These are phyloP conservation scores for Lucifuga dentata DNA, from an alignment of 2,113 vertebrate genomes.

Conservation along the genomic window DNA sequence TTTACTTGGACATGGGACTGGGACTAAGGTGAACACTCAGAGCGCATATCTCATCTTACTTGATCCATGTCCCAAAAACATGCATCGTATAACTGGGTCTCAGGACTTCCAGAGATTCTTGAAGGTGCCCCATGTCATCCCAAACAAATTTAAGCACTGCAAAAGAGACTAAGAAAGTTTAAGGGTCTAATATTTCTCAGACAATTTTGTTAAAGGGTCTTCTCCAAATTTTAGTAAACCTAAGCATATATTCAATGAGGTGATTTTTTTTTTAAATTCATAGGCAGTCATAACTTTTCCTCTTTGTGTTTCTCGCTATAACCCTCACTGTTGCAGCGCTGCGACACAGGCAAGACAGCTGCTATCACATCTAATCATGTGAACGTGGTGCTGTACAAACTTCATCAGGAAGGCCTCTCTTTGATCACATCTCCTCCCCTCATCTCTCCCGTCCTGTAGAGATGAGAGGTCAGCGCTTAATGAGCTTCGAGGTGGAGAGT, in stretches of 20 bases:
- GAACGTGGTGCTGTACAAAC: conserved; percentile 40
- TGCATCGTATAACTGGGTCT: too few relatives aligned
- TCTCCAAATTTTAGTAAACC: too few relatives aligned
- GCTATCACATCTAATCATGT: conserved; percentile 56
- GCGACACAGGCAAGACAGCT: conserved; percentile 16
- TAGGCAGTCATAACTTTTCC: neutral
- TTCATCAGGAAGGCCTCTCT: conserved; percentile 63
- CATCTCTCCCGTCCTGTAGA: conserved; percentile 63
- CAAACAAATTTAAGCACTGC: neutral
- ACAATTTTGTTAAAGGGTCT: too few relatives aligned
- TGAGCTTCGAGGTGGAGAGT: conserved; percentile 61
- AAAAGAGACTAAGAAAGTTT: too few relatives aligned
- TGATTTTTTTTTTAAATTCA: too few relatives aligned
- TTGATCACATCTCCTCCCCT: conserved; percentile 71
- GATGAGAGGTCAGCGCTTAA: conserved; percentile 73
- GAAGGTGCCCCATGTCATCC: neutral
- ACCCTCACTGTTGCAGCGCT: conserved; percentile 13
- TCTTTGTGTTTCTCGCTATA: conserved; percentile 5
- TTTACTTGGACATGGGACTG: conserved; percentile 35
- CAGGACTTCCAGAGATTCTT: neutral
- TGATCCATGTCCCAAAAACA: neutral
- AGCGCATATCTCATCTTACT: neutral
- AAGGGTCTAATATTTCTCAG: too few relatives aligned
- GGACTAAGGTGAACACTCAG: conserved; percentile 14
- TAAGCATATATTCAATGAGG: too few relatives aligned